Base-by-base conservation (phyloP, 2,888 invertebrate genomes). In the Nephrocerus scutellatus region DNA sequence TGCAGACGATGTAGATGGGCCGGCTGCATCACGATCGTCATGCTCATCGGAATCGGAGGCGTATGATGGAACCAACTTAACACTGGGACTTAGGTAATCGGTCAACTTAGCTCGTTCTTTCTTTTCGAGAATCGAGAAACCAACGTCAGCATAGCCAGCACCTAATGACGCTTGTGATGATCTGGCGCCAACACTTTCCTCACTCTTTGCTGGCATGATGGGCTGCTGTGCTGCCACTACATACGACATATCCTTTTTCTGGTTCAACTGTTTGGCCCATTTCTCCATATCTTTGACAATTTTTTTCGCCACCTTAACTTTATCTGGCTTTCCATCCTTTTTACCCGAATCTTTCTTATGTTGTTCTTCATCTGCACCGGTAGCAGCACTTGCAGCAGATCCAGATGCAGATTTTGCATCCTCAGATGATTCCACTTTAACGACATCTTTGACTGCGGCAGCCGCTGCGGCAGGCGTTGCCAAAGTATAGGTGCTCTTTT, bases 201-300 rank as follows among this genome's bases (percentile, higher is more conserved):
- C 58, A 16, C 46, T 25, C 22, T 56, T 56, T 4, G 41, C 47
- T 0, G 55, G 45, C n/a, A 60, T 39, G 21, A 62, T 55, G 6
- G 66, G 60, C 35, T 60, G 60, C 1, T 66, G 66, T 4, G 63
- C 55, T 12, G 67, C 63, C 19, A 63, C 57, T 3, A 56, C 59
- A 42, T 45, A 44, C 2, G 59, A 60, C 50, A 65, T 63, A 67
- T 91, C 89, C 63, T 96, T 96, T 70, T 92, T 92, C 64, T 96
- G 95, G 64, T 97, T 97, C 48, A 96, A 71, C 9, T 90, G 90
- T 56, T 96, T 90, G 0, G 97, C 98, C 98, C 98, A 98, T 38
- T 77, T 68, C 47, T 77, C 78, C 78, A 78, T 77, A 51, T 77
- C 83, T 71, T 96, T 96, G 0, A 95, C 95, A 52, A 96, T 95